Evolutionary conservation across 2,797 vertebrate genomes (phyloP), one percentile per base, ranked within the genome.

Genomic region (Bradypodion ventrale): DNA sequence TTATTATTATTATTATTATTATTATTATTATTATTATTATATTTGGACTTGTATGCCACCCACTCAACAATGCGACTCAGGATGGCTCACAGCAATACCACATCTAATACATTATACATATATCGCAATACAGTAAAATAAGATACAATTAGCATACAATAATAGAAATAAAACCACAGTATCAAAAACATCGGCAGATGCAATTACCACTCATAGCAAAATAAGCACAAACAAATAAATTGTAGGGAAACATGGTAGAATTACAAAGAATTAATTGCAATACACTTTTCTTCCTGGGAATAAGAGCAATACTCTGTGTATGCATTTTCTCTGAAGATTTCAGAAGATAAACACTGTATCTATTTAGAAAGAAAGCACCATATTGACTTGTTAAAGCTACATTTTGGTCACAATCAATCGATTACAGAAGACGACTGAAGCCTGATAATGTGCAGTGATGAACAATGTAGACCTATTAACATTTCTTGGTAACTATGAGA

Each of bases 191-290:
- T n/a, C n/a, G n/a, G n/a, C n/a, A n/a, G 29, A 75, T 65, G 56
- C 75, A 86, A 80, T 87, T 85, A 69, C 75, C 44, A 52, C 65
- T 68, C 32, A 56, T 72, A 70, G 32, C 76, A 62, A 85, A 78
- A 62, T 78, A 86, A 72, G 74, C 80, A 77, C 66, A 87, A 46
- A 78, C 0, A 27, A n/a, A 75, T 72, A 86, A 72, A 75, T 83
- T 86, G 27, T 75, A 78, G 72, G 52, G 89, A 91, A 77, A 63
- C 37, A 3, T 10, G 68, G 78, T 75, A n/a, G 13, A 49, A 29
- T 29, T 75, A 83, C 82, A 46, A 69, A 80, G 89, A 83, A 73
- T 56, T 78, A 29, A 9, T 75, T 35, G 82, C 0, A 12, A 65
- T 73, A 52, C 46, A n/a, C 0, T 0, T 70, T 75, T 2, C 59